Conservation (phyloP, 2,113 vertebrate genomes). For the Cariama cristata region DNA sequence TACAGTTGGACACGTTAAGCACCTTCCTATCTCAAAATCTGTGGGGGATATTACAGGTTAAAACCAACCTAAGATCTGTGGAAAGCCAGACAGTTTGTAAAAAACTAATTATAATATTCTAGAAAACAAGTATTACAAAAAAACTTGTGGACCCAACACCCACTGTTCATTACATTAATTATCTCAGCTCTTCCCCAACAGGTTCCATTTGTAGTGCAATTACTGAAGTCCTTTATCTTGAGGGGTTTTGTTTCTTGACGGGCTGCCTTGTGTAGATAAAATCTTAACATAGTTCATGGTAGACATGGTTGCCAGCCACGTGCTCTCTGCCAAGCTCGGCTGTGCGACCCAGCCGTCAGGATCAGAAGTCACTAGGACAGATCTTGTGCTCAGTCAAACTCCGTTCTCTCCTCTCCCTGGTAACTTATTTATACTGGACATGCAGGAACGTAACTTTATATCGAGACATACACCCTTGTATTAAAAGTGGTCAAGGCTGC, state of each 20-base stretch:
- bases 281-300: neutral
- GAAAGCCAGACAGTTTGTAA: neutral
- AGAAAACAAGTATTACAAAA: neutral
- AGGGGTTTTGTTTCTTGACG: neutral
- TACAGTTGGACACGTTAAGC: neutral
- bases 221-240: neutral
- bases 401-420: neutral
- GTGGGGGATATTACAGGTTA: neutral
- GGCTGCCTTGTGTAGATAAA: neutral
- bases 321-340: neutral
- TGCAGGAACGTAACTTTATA: neutral
- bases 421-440: neutral
- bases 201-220: neutral
- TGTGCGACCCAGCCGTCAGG: neutral
- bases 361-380: neutral
- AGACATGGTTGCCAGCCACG: neutral
- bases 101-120: neutral
- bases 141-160: neutral
- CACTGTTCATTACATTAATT: neutral
- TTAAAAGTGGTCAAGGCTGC: neutral
- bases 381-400: neutral
- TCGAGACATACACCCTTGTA: rapidly evolving
- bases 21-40: neutral
- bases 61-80: neutral
- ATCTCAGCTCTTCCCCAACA: neutral